These are phyloP conservation scores for Oryzias javanicus DNA, from an alignment of 2,113 vertebrate genomes.

Conservation along the genomic window DNA sequence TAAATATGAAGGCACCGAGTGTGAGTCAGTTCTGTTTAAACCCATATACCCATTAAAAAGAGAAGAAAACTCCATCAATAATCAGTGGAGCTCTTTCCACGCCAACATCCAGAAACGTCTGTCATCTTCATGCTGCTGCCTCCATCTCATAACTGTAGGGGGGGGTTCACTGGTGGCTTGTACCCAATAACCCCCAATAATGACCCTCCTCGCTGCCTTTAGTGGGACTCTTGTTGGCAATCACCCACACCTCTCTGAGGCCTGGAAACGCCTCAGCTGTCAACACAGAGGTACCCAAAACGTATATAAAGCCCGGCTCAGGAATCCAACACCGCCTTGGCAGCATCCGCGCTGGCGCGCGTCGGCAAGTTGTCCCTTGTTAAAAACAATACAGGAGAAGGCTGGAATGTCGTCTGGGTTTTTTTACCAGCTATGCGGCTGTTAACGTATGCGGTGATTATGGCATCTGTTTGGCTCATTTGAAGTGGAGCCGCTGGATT, in stretches of 20 bases:
- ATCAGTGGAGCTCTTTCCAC: conserved; percentile 27
- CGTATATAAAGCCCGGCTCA: conserved; percentile 50
- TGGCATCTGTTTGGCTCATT: conserved; percentile 55
- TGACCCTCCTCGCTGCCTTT: conserved; percentile 34
- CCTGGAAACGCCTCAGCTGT: conserved; percentile 56
- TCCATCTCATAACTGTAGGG: conserved; percentile 10
- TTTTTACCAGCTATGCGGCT: conserved; percentile 30
- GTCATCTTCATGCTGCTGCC: conserved; percentile 17
- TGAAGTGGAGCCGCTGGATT: conserved; percentile 49
- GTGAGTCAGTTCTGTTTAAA: conserved; percentile 30
- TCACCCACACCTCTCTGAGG: conserved; percentile 31
- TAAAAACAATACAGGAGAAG: conserved; percentile 63
- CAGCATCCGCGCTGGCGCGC: conserved; percentile 43
- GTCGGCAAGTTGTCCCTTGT: conserved; percentile 67
- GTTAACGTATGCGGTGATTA: conserved; percentile 55
- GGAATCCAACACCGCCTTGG: conserved; percentile 60
- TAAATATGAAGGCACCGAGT: conserved; percentile 9
- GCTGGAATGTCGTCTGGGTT: conserved; percentile 55
- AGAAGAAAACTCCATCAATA: conserved; percentile 28
- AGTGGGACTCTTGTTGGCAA: conserved; percentile 30
- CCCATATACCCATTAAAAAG: conserved; percentile 22
- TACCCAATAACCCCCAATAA: conserved; percentile 35
- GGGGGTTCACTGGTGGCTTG: conserved; percentile 7
- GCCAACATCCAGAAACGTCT: conserved; percentile 26
- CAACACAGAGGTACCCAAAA: conserved; percentile 46